Conservation (phyloP, 2,888 invertebrate species). For the Pristionchus japonicus region DNA sequence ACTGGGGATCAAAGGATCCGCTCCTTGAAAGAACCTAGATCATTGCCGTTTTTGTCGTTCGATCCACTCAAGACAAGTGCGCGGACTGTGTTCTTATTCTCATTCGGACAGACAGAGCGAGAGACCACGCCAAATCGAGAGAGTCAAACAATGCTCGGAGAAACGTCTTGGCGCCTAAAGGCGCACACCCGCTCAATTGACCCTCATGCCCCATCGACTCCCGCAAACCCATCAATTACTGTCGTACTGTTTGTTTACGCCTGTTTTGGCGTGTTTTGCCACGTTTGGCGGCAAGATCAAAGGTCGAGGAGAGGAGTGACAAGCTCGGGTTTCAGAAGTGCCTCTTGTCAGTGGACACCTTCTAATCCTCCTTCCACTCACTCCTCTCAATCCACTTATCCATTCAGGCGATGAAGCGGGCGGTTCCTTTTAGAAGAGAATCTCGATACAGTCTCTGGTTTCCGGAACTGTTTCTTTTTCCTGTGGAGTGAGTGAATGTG, state of each 20-base stretch:
- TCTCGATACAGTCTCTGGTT: neutral
- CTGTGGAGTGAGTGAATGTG: too few species aligned
- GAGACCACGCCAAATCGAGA: too few species aligned
- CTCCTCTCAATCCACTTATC: conserved; percentile 19
- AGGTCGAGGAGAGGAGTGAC: neutral
- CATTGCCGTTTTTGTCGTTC: neutral
- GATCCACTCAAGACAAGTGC: neutral
- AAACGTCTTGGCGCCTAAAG: neutral
- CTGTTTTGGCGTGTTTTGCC: conserved; percentile 19
- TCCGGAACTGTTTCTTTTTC: neutral
- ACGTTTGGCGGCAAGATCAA: neutral
- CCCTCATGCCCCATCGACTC: neutral
- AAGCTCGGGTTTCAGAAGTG: neutral
- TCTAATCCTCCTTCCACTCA: too few species aligned
- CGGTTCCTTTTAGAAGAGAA: neutral
- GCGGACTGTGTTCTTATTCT: neutral
- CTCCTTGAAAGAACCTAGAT: neutral
- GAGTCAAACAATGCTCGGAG: too few species aligned
- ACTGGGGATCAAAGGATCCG: neutral
- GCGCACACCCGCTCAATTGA: neutral
- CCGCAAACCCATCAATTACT: neutral
- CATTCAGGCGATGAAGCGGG: conserved; percentile 14
- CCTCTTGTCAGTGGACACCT: neutral
- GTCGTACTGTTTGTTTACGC: neutral
- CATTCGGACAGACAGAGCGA: too few species aligned